phyloP scores from a whole-genome alignment of 2,797 vertebrate species.

The Smutsia temminckii region DNA sequence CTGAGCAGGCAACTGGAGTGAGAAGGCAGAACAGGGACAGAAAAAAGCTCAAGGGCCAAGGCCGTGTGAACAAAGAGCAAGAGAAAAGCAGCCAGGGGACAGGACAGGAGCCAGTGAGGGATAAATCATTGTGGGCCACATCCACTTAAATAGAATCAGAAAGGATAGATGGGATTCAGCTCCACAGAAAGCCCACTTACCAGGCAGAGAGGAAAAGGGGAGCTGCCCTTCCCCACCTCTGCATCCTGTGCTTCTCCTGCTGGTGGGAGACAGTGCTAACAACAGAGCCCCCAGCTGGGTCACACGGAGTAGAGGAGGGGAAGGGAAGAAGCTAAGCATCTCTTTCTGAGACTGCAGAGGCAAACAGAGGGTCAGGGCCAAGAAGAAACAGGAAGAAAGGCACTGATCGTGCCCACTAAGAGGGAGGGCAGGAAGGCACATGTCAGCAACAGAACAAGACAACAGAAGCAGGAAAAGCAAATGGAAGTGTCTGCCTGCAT shows the following conservation, averaged over 20 bases:
- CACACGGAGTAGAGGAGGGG: rapidly evolving
- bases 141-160: neutral
- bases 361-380: neutral
- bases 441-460: neutral
- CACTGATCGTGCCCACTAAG: too few species aligned
- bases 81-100: neutral
- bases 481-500: neutral
- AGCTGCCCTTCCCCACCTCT: neutral
- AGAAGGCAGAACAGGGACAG: neutral
- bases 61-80: neutral
- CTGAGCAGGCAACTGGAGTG: too few species aligned
- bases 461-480: neutral
- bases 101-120: neutral
- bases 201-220: neutral
- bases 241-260: neutral
- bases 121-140: neutral
- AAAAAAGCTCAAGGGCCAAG: neutral
- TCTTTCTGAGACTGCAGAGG: neutral
- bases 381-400: neutral
- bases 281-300: neutral
- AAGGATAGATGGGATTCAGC: neutral
- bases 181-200: neutral
- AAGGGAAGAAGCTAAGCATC: neutral
- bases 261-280: neutral
- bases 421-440: neutral